Conservation (phyloP, 2,797 vertebrate species). For the Hapalemur alaotrensis region DNA sequence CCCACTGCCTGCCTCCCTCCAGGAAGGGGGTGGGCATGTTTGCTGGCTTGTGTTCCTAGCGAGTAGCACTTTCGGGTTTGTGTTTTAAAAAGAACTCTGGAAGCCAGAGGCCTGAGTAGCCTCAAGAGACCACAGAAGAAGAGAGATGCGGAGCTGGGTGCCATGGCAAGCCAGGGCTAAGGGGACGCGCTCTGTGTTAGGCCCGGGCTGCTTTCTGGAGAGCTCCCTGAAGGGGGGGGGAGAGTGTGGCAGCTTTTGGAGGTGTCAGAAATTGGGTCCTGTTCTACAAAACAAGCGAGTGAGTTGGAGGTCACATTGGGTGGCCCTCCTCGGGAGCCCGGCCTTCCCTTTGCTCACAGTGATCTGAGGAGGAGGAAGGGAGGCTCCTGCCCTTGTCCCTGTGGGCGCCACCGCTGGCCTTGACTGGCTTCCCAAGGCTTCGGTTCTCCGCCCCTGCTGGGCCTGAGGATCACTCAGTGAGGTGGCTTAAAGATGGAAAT, state of each 20-base stretch:
- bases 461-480: not conserved
- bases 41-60: not conserved
- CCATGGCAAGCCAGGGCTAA: not conserved
- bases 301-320: not conserved
- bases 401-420: not conserved
- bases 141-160: accelerated
- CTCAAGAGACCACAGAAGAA: not conserved
- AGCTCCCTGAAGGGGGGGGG: not conserved
- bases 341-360: not conserved
- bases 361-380: not conserved
- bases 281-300: not conserved
- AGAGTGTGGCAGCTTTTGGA: accelerated
- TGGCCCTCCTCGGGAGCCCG: accelerated
- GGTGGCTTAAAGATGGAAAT: not conserved
- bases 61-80: not conserved
- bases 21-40: accelerated
- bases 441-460: not conserved
- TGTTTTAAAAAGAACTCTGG: not conserved
- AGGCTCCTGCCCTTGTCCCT: not conserved
- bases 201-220: not conserved
- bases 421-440: not conserved
- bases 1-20: not conserved
- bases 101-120: not conserved
- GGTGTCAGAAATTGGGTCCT: not conserved
- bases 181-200: not conserved